Percentiles rank a stretch among this genome's conserved stretches.
These are phyloP conservation scores for Cataglyphis livida DNA, from an alignment of 2,888 invertebrate genomes.

Conservation along the genomic window DNA sequence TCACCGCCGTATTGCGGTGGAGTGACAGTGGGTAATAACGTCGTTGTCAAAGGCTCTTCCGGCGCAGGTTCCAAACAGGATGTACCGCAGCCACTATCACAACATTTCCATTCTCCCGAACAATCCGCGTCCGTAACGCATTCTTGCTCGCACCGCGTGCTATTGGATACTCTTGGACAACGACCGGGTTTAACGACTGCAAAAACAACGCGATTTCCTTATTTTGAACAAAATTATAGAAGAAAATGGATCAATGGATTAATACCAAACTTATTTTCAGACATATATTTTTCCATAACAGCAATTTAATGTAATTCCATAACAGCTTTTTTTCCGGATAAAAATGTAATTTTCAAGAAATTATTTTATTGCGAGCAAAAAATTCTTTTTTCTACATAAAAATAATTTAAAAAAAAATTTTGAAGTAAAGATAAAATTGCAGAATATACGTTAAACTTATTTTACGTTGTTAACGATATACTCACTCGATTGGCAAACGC, in stretches of 20 bases:
- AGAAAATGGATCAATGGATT: neutral
- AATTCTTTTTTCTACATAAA: neutral
- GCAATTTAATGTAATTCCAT: neutral
- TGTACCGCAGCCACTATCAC: conserved; percentile 91
- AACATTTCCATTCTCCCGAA: conserved; percentile 92
- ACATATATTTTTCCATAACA: neutral
- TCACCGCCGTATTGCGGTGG: conserved; percentile 68
- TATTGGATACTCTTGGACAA: conserved; percentile 87
- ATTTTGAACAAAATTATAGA: neutral
- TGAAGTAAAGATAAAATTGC: neutral
- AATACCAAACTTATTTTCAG: neutral
- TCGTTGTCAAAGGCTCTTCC: conserved; percentile 84
- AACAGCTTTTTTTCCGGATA: neutral
- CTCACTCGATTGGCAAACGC: conserved; percentile 89
- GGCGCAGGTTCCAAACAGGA: conserved; percentile 89
- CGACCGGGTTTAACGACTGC: conserved; percentile 90
- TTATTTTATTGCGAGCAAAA: neutral
- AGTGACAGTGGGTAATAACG: conserved; percentile 67
- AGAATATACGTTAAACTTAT: neutral
- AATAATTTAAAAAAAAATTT: neutral
- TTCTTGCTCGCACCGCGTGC: conserved; percentile 89
- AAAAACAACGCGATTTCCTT: neutral
- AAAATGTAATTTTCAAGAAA: neutral
- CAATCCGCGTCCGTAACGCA: conserved; percentile 95
- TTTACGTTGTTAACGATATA: neutral